These are phyloP conservation scores for Agelastica alni DNA, from an alignment of 2,888 invertebrate genomes.

Conservation along the genomic window DNA sequence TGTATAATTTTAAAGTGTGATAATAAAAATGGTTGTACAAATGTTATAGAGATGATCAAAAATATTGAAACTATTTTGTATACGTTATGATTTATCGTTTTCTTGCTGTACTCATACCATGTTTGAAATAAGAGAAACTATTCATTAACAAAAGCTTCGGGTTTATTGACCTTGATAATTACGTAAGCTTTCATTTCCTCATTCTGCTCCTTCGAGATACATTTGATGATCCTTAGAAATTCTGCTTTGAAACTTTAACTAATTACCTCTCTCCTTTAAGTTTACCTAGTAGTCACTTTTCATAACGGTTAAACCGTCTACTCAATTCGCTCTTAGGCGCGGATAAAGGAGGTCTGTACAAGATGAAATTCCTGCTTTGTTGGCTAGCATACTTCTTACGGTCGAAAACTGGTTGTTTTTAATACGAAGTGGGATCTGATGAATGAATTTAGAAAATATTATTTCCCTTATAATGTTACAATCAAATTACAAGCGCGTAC, in stretches of 20 bases:
- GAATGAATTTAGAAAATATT: too few relatives aligned
- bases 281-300: conserved; percentile 18
- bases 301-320: not conserved
- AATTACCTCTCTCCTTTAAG: conserved; percentile 12
- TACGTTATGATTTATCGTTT: too few relatives aligned
- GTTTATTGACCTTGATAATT: conserved; percentile 4
- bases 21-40: too few relatives aligned
- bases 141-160: not conserved
- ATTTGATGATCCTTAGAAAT: conserved; percentile 17
- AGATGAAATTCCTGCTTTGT: conserved; percentile 11
- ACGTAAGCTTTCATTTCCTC: conserved; percentile 2
- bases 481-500: too few relatives aligned
- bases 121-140: not conserved
- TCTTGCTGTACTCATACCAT: too few relatives aligned
- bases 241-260: conserved; percentile 18
- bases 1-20: too few relatives aligned
- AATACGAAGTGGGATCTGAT: too few relatives aligned
- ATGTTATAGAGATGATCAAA: too few relatives aligned
- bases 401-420: too few relatives aligned
- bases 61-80: too few relatives aligned
- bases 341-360: conserved; percentile 7
- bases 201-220: not conserved
- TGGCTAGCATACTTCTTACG: not conserved
- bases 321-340: not conserved
- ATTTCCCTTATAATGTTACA: too few relatives aligned